Percentiles rank a stretch among this genome's conserved stretches.
phyloP scores from a whole-genome alignment of 1,140 invertebrate species.

The Scaptodrosophila lebanonensis region DNA sequence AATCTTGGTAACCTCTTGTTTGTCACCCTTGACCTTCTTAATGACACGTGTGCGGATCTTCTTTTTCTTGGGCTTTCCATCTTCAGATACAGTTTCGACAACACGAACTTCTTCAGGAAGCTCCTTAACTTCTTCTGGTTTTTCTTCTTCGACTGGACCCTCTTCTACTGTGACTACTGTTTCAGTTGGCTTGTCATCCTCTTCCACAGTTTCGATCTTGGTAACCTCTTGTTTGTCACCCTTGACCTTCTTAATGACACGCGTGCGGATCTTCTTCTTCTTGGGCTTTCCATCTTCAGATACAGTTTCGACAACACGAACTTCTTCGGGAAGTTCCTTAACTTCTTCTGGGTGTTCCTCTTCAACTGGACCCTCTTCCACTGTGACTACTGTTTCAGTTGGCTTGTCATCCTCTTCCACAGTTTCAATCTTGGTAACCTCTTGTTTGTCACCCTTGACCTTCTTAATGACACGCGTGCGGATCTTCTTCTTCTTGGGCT shows the following conservation, averaged over 20 bases:
- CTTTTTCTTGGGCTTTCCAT: conserved; percentile 4
- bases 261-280: conserved; percentile 39
- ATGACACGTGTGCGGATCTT: conserved; percentile 48
- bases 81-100: neutral
- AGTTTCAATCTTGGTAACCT: conserved; percentile 69
- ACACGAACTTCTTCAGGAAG: conserved; percentile 11
- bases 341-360: conserved; percentile 6
- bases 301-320: neutral
- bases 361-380: conserved; percentile 30
- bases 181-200: conserved; percentile 67
- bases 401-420: conserved; percentile 73
- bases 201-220: conserved; percentile 72
- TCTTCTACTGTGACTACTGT: conserved; percentile 52
- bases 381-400: conserved; percentile 54
- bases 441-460: conserved; percentile 58
- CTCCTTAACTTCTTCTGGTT: conserved; percentile 10
- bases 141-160: conserved; percentile 9
- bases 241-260: conserved; percentile 54
- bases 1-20: conserved; percentile 67
- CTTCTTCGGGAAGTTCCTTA: conserved; percentile 17
- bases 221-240: conserved; percentile 64
- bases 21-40: conserved; percentile 56
- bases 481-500: conserved; percentile 16
- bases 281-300: neutral
- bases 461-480: conserved; percentile 57